Percentiles rank a stretch among this genome's conserved stretches.
These are phyloP conservation scores for Oriolus oriolus DNA, from an alignment of 2,113 vertebrate genomes.

Conservation along the genomic window DNA sequence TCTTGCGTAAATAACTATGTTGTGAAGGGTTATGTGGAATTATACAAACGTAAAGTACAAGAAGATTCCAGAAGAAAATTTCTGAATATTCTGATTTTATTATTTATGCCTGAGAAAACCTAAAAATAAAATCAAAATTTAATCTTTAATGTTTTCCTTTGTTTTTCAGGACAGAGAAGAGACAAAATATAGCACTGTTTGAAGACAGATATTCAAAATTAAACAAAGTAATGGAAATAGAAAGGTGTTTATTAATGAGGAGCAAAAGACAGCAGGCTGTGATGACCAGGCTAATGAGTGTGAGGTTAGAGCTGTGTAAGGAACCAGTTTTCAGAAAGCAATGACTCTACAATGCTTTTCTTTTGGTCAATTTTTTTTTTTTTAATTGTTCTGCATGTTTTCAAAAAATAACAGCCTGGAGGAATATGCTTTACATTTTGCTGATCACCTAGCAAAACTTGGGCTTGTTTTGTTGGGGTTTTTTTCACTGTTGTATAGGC, in stretches of 20 bases:
- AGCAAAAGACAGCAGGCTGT: not conserved
- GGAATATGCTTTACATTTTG: not conserved
- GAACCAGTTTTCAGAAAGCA: not conserved
- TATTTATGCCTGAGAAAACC: not conserved
- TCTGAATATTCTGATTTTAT: not conserved
- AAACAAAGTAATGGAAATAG: not conserved
- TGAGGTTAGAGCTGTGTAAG: not conserved
- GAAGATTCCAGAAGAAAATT: not conserved
- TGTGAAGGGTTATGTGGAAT: not conserved
- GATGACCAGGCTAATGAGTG: not conserved
- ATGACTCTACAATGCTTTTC: not conserved
- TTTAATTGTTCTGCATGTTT: not conserved
- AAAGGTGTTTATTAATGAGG: not conserved
- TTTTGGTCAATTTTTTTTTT: not conserved
- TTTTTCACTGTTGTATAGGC: not conserved
- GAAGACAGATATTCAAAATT: not conserved
- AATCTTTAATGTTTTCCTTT: not conserved
- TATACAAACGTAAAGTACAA: not conserved
- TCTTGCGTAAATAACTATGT: not conserved
- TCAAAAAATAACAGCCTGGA: not conserved
- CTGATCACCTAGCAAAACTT: not conserved
- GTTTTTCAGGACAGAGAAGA: not conserved
- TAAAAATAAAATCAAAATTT: not conserved
- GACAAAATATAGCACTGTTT: not conserved
- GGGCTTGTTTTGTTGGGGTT: fast-evolving